Percentiles rank a stretch among this genome's conserved stretches.
These are phyloP conservation scores for Bombus terrestris DNA, from an alignment of 1,140 invertebrate species.

Conservation along the genomic window DNA sequence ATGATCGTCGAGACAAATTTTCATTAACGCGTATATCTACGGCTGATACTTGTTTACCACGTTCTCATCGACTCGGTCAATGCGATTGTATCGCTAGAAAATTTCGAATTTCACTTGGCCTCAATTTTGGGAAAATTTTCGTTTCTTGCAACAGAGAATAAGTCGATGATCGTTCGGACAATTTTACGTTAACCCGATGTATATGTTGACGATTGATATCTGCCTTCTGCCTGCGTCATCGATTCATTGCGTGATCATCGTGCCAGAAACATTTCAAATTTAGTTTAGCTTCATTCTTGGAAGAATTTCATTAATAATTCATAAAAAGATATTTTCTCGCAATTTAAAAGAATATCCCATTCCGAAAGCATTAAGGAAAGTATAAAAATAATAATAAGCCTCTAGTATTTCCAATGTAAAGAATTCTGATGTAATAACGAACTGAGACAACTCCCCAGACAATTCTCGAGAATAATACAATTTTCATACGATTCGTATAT, in stretches of 20 bases:
- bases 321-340: neutral
- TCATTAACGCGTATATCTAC: neutral
- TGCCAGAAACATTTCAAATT: neutral
- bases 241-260: neutral
- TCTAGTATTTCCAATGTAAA: neutral
- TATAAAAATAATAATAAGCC: neutral
- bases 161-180: no score
- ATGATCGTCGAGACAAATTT: neutral
- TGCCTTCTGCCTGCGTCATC: no score
- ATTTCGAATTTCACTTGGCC: neutral
- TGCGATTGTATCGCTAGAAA: neutral
- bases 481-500: neutral
- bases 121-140: no score
- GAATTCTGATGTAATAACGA: neutral
- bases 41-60: no score
- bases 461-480: neutral
- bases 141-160: no score
- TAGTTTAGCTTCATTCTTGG: neutral
- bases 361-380: neutral
- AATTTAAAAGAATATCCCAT: neutral
- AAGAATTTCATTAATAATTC: no score
- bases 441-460: neutral
- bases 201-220: no score
- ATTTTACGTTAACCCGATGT: no score
- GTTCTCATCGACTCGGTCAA: neutral